phyloP scores from a whole-genome alignment of 1,140 invertebrate species.

The Tetranychus urticae region DNA sequence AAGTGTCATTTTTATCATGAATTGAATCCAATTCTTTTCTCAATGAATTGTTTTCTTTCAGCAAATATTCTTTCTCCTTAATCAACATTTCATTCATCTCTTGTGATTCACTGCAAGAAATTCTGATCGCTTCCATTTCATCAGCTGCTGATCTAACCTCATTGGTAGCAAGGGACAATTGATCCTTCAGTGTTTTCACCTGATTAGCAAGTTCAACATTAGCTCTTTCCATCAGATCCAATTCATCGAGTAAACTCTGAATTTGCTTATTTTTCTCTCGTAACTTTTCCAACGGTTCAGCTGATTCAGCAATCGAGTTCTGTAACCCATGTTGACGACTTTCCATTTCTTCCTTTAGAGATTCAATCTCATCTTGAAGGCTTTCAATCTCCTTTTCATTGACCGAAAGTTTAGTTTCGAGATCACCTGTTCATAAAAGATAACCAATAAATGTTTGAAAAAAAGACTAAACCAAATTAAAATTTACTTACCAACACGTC shows the following conservation, averaged over 20 bases:
- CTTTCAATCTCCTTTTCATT: neutral
- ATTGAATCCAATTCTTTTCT: neutral
- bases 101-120: neutral
- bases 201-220: conserved; percentile 8
- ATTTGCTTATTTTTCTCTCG: conserved; percentile 9
- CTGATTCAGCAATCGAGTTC: neutral
- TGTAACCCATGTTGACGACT: neutral
- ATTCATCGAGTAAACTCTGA: conserved; percentile 2
- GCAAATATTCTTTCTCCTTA: conserved; percentile 1
- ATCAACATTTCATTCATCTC: conserved; percentile 3
- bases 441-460: too few relatives aligned
- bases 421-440: neutral
- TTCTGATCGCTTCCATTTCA: neutral
- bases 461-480: too few relatives aligned
- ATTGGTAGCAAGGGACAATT: conserved; percentile 1
- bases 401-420: neutral
- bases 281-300: neutral
- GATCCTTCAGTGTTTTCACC: conserved; percentile 6
- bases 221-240: conserved; percentile 1
- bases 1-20: neutral
- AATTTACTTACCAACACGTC: neutral
- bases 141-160: neutral
- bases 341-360: conserved; percentile 3
- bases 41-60: neutral
- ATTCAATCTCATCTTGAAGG: neutral